Evolutionary conservation across 2,797 vertebrate genomes (phyloP), one percentile per base, ranked within the genome.

Genomic region (Silurus aristotelis): DNA sequence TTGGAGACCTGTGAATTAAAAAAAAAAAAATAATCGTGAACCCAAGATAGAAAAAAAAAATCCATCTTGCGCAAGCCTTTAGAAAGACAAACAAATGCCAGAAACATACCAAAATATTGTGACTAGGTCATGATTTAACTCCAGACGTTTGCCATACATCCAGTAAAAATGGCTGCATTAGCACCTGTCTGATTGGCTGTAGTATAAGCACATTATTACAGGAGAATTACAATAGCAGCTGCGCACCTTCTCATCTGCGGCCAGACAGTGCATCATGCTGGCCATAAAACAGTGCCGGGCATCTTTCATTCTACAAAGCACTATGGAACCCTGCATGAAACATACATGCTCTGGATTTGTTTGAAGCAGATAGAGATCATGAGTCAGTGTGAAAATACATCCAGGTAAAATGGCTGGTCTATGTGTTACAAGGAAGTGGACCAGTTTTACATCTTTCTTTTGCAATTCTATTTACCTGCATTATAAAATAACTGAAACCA

Each of bases 111-210:
- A 52, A 46, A 66, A 64, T 27, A 38, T 46, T 46, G 9, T 14
- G 19, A 63, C 43, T 70, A 63, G 71, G 38, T 87, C 63, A 38
- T 89, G 63, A 89, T 87, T 83, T 86, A 71, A 55, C 86, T 79
- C 31, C 83, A 87, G 84, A 78, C 82, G 80, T 80, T 46, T 55
- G 20, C 48, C 6, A 52, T 52, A 52, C 48, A 52, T 52, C 6
- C 48, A 52, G 48, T 52, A 2, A 52, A 52, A 52, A 52, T 52
- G 48, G 48, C 48, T 52, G 48, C 48, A 48, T 55, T 71, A 52
- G 71, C 78, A 87, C 68, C 87, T 79, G 84, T 72, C 73, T 78
- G 68, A 43, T 58, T 60, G 83, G 58, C 61, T 84, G 76, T 76
- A 15, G 63, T 43, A 27, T 27, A 55, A 70, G 68, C 58, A 61